Evolutionary conservation across 1,140 invertebrate genomes (phyloP).

Genomic region (Latrodectus geometricus): DNA sequence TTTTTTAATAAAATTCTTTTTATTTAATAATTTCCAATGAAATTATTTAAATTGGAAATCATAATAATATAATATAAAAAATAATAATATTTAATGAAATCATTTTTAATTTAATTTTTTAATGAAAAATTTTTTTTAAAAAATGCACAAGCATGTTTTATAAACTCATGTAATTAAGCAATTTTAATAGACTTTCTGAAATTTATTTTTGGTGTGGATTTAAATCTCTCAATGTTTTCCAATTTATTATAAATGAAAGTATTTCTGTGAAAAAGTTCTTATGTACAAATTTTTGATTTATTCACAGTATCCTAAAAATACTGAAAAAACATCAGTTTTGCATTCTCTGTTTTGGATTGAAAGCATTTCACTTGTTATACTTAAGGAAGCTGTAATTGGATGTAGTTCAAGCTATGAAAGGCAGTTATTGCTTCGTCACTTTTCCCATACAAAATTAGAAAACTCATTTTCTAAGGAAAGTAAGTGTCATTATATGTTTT

Average conservation of each 20-base stretch:
- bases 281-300: neutral
- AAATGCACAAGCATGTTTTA: no score
- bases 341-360: constrained; percentile 44
- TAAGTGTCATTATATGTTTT: neutral
- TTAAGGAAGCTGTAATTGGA: constrained; percentile 34
- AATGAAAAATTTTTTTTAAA: no score
- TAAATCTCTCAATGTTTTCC: neutral
- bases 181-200: no score
- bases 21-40: no score
- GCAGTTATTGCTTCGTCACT: constrained; percentile 58
- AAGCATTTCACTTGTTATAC: constrained; percentile 28
- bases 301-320: constrained; percentile 44
- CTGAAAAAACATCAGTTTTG: constrained; percentile 16
- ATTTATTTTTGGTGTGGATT: no score
- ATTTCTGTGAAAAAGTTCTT: no score
- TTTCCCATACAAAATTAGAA: constrained; percentile 59
- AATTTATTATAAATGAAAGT: neutral
- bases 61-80: no score
- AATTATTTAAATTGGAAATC: no score
- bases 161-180: no score
- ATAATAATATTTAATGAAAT: no score
- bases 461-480: constrained; percentile 56
- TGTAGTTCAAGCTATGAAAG: constrained; percentile 55
- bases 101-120: no score
- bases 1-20: no score